phyloP scores from a whole-genome alignment of 2,113 vertebrate species.

The Melanerpes aurifrons region DNA sequence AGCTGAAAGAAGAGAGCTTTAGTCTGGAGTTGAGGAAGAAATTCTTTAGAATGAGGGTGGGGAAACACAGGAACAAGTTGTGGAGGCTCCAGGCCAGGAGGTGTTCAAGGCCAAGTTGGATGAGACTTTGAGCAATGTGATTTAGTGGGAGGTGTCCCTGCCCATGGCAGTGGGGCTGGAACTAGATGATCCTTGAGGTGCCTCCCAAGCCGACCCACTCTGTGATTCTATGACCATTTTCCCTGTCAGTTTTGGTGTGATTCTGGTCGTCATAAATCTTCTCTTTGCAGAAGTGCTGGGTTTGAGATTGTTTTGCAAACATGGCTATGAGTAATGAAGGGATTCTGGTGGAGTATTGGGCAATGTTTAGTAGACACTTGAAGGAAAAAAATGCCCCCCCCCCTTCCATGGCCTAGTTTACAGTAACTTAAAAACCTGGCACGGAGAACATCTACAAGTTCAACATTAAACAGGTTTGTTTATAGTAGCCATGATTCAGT shows the following conservation, averaged over 20 bases:
- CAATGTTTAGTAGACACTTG: not conserved
- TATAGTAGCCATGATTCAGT: conserved; percentile 2
- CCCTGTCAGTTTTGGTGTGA: not conserved
- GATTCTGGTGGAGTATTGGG: not conserved
- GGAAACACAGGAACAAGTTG: too few relatives aligned
- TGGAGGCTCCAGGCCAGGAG: too few relatives aligned
- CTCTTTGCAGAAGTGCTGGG: not conserved
- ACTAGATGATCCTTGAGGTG: too few relatives aligned
- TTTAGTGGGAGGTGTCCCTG: too few relatives aligned
- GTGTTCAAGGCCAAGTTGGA: too few relatives aligned
- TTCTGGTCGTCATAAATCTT: not conserved
- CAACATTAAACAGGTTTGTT: conserved; percentile 44
- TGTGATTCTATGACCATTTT: too few relatives aligned
- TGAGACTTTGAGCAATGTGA: too few relatives aligned
- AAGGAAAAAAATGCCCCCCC: not conserved
- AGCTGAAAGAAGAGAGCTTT: too few relatives aligned
- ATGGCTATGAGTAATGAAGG: not conserved
- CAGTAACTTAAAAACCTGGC: conserved; percentile 4
- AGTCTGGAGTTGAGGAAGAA: too few relatives aligned
- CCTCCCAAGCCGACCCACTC: too few relatives aligned
- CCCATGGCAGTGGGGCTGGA: too few relatives aligned
- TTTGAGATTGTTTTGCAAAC: conserved; percentile 38
- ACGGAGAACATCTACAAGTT: not conserved
- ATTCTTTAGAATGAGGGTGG: too few relatives aligned
- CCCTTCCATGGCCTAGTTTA: not conserved